Evolutionary conservation across 1,140 invertebrate genomes (phyloP).

Genomic region (Listronotus oregonensis): DNA sequence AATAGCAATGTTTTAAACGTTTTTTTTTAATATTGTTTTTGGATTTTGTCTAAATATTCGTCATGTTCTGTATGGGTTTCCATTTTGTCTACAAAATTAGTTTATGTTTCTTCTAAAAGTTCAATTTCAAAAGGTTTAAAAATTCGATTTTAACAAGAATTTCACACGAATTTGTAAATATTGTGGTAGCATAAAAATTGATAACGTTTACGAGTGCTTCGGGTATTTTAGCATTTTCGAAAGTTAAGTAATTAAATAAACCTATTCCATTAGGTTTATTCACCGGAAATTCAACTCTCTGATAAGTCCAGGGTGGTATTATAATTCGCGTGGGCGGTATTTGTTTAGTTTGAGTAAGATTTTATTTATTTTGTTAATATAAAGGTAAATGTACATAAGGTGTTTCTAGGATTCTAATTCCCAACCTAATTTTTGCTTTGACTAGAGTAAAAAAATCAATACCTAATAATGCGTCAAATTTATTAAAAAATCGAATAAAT

Average conservation of each 20-base stretch:
- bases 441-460: background rate
- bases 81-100: conserved; percentile 21
- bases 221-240: conserved; percentile 23
- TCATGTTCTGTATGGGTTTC: background rate
- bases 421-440: background rate
- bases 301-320: too few species aligned
- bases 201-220: conserved; percentile 28
- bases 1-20: conserved; percentile 31
- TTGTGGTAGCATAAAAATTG: conserved; percentile 20
- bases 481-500: conserved; percentile 3
- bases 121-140: conserved; percentile 21
- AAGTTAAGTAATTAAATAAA: conserved; percentile 11
- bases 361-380: background rate
- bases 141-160: conserved; percentile 24
- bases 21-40: conserved; percentile 31
- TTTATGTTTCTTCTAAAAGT: conserved; percentile 9
- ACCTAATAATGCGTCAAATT: conserved; percentile 4
- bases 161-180: conserved; percentile 19
- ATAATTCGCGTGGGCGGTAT: background rate
- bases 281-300: background rate
- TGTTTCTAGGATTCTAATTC: background rate
- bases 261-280: background rate
- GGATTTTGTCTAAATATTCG: conserved; percentile 1
- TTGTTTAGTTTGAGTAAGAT: background rate
- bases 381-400: background rate